phyloP scores from a whole-genome alignment of 2,888 invertebrate genomes.

The Ornithoptera alexandrae region DNA sequence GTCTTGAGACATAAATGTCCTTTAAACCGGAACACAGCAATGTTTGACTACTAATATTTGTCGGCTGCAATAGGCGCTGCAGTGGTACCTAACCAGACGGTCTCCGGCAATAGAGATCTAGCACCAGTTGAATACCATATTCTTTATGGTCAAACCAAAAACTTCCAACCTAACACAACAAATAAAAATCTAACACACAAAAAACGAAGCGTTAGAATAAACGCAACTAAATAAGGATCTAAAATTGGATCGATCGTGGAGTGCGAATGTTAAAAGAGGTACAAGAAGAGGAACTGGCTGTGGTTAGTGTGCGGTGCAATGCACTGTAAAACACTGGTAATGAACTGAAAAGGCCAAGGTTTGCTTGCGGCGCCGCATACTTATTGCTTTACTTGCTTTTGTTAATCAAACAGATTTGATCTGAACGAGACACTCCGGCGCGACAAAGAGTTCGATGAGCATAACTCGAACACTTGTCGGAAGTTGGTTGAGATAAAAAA shows the following conservation, averaged over 20 bases:
- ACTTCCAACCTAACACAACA: too few species aligned
- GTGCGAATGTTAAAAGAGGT: slow-evolving; percentile 1
- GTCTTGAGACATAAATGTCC: too few species aligned
- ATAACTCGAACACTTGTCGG: slow-evolving; percentile 1
- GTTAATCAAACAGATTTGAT: slow-evolving; percentile 17
- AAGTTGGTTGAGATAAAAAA: slow-evolving; percentile 4
- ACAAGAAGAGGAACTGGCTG: slow-evolving; percentile 21
- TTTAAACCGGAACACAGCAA: too few species aligned
- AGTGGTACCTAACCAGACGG: too few species aligned
- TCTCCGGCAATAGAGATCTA: too few species aligned
- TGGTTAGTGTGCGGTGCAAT: slow-evolving; percentile 32
- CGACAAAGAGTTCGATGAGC: background rate
- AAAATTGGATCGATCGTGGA: background rate
- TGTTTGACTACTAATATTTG: too few species aligned
- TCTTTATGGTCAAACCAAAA: too few species aligned
- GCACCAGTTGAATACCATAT: too few species aligned
- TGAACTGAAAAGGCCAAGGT: slow-evolving; percentile 47
- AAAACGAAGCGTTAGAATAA: too few species aligned
- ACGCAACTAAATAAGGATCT: background rate
- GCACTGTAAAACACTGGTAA: slow-evolving; percentile 35
- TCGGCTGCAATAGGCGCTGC: too few species aligned
- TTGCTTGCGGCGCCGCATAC: slow-evolving; percentile 27
- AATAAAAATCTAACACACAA: too few species aligned
- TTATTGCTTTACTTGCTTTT: slow-evolving; percentile 29
- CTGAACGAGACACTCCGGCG: slow-evolving; percentile 1